Percentiles rank a stretch among this genome's conserved stretches.
These are phyloP conservation scores for Odontophorus gujanensis DNA, from an alignment of 2,113 vertebrate species.

Conservation along the genomic window DNA sequence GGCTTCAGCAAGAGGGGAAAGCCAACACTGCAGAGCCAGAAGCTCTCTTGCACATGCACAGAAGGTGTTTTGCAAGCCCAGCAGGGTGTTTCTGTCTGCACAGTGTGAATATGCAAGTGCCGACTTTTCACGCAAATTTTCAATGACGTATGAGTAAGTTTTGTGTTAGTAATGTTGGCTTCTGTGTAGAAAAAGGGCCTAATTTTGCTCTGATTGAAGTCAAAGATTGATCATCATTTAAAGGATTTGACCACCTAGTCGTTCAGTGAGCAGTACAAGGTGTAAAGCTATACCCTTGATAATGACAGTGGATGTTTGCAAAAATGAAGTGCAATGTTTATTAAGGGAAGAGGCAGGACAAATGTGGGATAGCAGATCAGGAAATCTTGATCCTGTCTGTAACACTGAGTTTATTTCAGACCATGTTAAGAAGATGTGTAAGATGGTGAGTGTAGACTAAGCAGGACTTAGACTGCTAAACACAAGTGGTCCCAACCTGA, in stretches of 20 bases:
- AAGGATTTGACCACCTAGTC: not conserved
- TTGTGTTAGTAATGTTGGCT: not conserved
- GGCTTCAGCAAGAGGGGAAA: not conserved
- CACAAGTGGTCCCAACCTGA: not conserved
- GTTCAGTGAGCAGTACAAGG: not conserved
- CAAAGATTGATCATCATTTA: not conserved
- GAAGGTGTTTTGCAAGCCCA: conserved; percentile 10
- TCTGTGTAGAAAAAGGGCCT: not conserved
- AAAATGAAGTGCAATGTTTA: not conserved
- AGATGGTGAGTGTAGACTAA: not conserved
- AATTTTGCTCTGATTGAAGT: not conserved
- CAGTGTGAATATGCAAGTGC: not conserved
- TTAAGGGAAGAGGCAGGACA: not conserved
- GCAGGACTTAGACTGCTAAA: not conserved
- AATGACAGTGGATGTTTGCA: not conserved
- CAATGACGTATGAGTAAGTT: not conserved
- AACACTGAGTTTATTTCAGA: not conserved
- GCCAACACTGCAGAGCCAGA: not conserved
- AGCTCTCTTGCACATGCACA: not conserved
- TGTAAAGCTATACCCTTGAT: not conserved
- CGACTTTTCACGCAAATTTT: not conserved
- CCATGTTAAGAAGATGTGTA: not conserved
- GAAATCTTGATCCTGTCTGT: not conserved
- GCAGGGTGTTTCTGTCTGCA: not conserved
- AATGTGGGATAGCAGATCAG: not conserved